These are phyloP conservation scores for Urocolius indicus DNA, from an alignment of 2,113 vertebrate genomes.

Conservation along the genomic window DNA sequence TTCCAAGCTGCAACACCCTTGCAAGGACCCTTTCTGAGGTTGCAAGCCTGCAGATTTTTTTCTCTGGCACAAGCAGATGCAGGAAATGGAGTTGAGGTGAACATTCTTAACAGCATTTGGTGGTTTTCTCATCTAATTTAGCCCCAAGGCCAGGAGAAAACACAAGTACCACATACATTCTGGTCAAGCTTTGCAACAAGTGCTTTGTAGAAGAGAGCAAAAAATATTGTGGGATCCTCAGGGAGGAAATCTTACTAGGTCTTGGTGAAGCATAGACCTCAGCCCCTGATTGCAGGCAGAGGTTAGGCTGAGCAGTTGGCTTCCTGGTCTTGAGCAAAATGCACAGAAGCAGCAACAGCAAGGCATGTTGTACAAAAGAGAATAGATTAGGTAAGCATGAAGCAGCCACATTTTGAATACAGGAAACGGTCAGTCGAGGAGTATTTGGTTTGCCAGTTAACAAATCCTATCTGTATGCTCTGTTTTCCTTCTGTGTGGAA, in stretches of 20 bases:
- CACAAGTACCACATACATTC: neutral
- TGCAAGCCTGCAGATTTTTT: neutral
- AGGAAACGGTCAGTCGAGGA: neutral
- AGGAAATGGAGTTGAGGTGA: neutral
- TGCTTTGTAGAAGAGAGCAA: neutral
- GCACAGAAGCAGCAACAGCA: neutral
- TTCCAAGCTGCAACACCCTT: neutral
- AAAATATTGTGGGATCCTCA: neutral
- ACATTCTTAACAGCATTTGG: neutral
- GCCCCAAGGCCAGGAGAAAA: neutral
- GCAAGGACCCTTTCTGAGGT: neutral
- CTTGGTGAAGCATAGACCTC: neutral
- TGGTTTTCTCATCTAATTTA: neutral
- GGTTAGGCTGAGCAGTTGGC: neutral
- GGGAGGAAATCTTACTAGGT: neutral
- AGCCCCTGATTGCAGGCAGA: neutral
- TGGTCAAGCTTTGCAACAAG: neutral
- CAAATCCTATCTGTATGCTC: neutral
- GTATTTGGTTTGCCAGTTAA: neutral
- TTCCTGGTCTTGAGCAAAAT: neutral
- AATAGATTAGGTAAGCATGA: neutral
- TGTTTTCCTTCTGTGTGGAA: neutral
- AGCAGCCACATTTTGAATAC: neutral
- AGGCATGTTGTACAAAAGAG: fast-evolving
- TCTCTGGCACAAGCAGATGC: neutral